Conservation (phyloP, 2,797 vertebrate species). For the Sarcoramphus papa region DNA sequence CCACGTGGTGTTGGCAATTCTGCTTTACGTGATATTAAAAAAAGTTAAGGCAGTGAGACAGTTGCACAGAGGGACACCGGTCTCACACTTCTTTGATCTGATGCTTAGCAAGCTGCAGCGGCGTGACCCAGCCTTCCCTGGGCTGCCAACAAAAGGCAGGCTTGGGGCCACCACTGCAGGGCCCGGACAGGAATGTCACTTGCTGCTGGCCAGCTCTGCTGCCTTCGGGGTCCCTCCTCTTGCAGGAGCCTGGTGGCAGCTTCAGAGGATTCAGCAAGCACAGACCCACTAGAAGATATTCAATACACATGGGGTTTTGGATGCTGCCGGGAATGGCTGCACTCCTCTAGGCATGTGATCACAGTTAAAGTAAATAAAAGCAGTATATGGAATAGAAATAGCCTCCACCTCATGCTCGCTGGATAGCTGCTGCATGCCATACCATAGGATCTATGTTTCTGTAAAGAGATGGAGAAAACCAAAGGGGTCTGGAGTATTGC, state of each 20-base stretch:
- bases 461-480: not conserved
- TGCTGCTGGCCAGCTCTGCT: not conserved
- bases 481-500: not conserved
- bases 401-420: not conserved
- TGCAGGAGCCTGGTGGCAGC: not conserved
- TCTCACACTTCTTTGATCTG: fast-evolving
- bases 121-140: not conserved
- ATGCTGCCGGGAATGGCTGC: not conserved
- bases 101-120: fast-evolving
- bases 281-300: not conserved
- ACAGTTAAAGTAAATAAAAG: not conserved
- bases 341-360: not conserved
- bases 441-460: not conserved
- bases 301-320: fast-evolving
- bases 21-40: not conserved
- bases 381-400: not conserved
- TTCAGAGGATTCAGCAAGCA: not conserved
- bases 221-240: not conserved
- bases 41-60: not conserved
- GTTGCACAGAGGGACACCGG: fast-evolving
- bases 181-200: not conserved
- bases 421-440: not conserved
- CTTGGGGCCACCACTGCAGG: not conserved
- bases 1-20: not conserved
- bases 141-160: fast-evolving